A percentile compares a stretch with the other conserved stretches of the same genome.
Evolutionary conservation across 2,113 vertebrate species (phyloP).

Genomic region (Poecile atricapillus): DNA sequence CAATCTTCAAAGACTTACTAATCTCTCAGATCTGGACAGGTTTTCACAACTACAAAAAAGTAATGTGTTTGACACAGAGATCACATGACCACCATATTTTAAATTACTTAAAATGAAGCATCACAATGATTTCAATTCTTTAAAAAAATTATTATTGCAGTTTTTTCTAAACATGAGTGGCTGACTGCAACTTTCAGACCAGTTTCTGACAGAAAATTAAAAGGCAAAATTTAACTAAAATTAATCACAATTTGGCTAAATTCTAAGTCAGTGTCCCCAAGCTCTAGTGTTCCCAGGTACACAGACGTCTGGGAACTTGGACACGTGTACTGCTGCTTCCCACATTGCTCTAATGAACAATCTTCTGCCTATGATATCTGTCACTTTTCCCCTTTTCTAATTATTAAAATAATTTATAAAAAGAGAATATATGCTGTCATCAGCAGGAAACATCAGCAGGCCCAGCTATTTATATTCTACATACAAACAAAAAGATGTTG

Average conservation of each 20-base stretch:
- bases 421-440: background rate
- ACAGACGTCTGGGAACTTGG: background rate
- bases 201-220: background rate
- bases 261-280: background rate
- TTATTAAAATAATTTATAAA: background rate
- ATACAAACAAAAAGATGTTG: background rate
- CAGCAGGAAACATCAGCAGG: background rate
- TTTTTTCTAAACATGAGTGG: background rate
- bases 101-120: background rate
- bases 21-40: background rate
- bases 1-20: background rate
- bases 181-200: background rate
- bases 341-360: background rate
- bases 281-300: background rate
- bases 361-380: background rate
- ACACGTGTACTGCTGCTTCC: background rate
- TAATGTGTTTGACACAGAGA: background rate
- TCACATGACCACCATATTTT: background rate
- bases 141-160: background rate
- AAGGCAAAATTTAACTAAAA: background rate
- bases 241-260: background rate
- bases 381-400: background rate
- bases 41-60: background rate
- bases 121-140: background rate
- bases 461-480: background rate